Percentiles rank a stretch among this genome's conserved stretches.
Evolutionary conservation across 2,113 vertebrate species (phyloP).

Genomic region (Bufo gargarizans): DNA sequence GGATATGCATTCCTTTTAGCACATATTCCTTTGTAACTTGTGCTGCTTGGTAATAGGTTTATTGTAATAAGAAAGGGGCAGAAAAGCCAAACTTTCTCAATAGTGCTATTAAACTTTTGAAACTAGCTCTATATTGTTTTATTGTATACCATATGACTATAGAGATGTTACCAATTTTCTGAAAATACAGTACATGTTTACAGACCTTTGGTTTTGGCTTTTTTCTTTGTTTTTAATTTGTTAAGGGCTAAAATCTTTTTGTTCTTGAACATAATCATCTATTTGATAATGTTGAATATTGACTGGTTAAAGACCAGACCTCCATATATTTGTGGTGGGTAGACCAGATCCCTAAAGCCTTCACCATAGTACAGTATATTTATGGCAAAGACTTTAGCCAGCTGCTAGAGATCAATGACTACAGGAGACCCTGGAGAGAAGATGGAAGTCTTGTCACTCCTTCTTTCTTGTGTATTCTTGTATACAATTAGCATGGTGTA

Average conservation of each 20-base stretch:
- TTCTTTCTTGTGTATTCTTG: no score
- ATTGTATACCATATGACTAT: neutral
- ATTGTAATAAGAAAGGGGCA: slow-evolving; percentile 11
- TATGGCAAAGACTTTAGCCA: no score
- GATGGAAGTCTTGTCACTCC: no score
- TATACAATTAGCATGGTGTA: no score
- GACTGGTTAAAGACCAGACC: no score
- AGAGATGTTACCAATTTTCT: neutral
- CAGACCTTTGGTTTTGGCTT: neutral
- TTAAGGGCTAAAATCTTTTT: neutral
- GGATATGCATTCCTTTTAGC: slow-evolving; percentile 26
- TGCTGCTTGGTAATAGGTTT: slow-evolving; percentile 26
- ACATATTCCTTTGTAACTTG: slow-evolving; percentile 32
- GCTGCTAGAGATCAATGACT: no score
- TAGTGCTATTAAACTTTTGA: slow-evolving; percentile 40
- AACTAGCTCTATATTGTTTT: neutral
- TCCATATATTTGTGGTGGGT: no score
- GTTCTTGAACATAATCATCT: neutral
- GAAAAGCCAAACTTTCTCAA: slow-evolving; percentile 15
- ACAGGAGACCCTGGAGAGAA: no score
- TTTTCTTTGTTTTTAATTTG: no score
- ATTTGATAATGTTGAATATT: neutral
- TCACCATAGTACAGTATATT: no score
- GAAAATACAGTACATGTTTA: neutral
- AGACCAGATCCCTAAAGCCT: no score